Evolutionary conservation across 2,113 vertebrate genomes (phyloP), one percentile per base, ranked within the genome.

Genomic region (Anas platyrhynchos): DNA sequence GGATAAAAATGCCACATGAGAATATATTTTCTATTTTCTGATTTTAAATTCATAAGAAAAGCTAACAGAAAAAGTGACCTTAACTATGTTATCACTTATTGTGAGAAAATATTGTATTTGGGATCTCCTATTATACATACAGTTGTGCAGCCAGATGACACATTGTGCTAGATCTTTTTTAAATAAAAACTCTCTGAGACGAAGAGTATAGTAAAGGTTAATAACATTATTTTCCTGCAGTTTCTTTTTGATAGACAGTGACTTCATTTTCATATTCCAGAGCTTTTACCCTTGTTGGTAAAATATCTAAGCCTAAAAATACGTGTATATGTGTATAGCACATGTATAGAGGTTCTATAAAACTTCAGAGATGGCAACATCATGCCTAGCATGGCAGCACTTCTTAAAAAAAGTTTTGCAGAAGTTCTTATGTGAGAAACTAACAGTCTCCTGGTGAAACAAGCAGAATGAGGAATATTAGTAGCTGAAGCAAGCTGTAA

Each of bases 381-480:
- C 65, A 15, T 36, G 16, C 34, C 29, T 23, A 83, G 7, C 22
- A 15, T 10, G 17, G 13, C 6, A 31, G 8, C 13, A 52, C 16
- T 11, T 73, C n/a, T 55, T 27, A 44, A 22, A 1, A 31, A 17
- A 77, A 18, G 2, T 79, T 79, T 68, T 55, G 9, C 44, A 32
- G 68, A 78, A 67, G 7, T 10, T 9, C 66, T 87, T 46, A 23
- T 10, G 4, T 32, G 21, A 66, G 20, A 48, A 85, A 58, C 4
- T 61, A 62, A 11, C 11, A 58, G 16, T 56, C 12, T 38, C 76
- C 73, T 31, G n/a, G 2, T 18, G 29, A n/a, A 41, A 62, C 29
- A 54, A 36, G 8, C 0, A 1, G 10, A 4, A 6, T 7, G 23
- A 43, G 26, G 44, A 74, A 10, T 21, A 55, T 9, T 12, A 36